A percentile compares a stretch with the other conserved stretches of the same genome.
Conservation (phyloP, 92 coral and sea anemone genomes). For the Epizoanthus scotinus region DNA sequence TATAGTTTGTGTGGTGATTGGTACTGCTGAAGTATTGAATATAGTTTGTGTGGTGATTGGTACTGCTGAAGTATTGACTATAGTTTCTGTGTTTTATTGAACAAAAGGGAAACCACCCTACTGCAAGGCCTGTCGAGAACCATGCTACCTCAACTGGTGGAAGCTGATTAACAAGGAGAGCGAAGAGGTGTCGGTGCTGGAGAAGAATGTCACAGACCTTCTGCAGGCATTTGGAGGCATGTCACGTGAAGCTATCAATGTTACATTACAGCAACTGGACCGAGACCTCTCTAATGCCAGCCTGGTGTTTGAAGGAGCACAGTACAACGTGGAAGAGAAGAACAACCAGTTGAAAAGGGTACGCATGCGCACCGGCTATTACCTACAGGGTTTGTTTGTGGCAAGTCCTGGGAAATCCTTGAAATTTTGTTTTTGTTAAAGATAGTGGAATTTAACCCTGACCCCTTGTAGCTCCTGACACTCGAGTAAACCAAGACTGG, state of each 20-base stretch:
- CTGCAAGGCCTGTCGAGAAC: constrained; percentile 81
- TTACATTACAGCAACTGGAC: constrained; percentile 69
- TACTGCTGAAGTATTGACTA: neutral
- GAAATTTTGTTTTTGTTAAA: too few species aligned
- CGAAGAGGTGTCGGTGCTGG: constrained; percentile 54
- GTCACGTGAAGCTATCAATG: constrained; percentile 80
- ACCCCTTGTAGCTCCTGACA: too few species aligned
- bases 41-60: too few species aligned
- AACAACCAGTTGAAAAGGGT: constrained; percentile 73
- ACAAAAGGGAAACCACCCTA: constrained; percentile 65
- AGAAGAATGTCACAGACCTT: constrained; percentile 68
- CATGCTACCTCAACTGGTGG: constrained; percentile 89
- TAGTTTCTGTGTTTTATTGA: neutral
- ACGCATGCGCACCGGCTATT: constrained; percentile 39
- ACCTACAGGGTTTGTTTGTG: neutral
- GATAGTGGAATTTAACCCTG: too few species aligned
- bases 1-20: too few species aligned
- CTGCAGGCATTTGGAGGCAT: constrained; percentile 77
- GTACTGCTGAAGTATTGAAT: too few species aligned
- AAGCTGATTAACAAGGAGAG: constrained; percentile 64
- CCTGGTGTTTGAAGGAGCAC: constrained; percentile 74
- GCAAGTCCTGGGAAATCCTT: neutral
- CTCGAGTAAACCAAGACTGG: too few species aligned
- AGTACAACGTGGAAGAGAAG: constrained; percentile 62
- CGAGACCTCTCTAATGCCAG: constrained; percentile 67